Base-by-base conservation (phyloP, 2,113 vertebrate genomes). In the Phocoena sinus region DNA sequence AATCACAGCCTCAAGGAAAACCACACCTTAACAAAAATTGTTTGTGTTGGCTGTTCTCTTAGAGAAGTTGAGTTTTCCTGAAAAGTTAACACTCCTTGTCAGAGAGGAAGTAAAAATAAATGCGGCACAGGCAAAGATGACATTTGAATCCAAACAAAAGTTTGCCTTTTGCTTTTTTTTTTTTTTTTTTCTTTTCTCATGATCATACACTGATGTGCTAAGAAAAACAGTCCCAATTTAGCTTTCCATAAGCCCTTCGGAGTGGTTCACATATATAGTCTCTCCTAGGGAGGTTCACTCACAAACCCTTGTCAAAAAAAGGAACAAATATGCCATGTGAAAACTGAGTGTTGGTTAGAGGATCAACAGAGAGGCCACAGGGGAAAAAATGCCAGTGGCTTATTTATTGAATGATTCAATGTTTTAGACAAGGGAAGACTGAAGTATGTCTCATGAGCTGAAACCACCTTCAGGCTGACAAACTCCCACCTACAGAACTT, bases 81-180 rank as follows among this genome's bases (percentile, higher is more conserved):
- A 95, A 98, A 97, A 98, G 97, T 93, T 97, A 97, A 63, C 96
- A 95, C 96, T 97, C 94, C 96, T 96, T 96, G 92, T 97, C 96
- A 95, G 90, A 96, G 60, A 98, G 60, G 88, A 98, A 97, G 97
- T 97, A 97, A 97, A 98, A 98, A 97, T 97, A 96, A 97, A 98
- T 63, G 96, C 94, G 18, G 65, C 89, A 83, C 71, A 96, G 94
- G 95, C 93, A 77, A 96, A 89, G 96, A 97, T 96, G 97, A 97
- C 96, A 97, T 98, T 96, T 96, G 95, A 97, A 98, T 98, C 96
- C 88, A 96, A 97, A 98, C 96, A 96, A 96, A 97, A 98, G 96
- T 98, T 96, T 97, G 96, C 97, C 95, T 97, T 98, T 98, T 97
- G 90, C 92, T 94, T 97, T 71, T 83, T 84, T 71, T 82, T 56